These are phyloP conservation scores for Tachycineta bicolor DNA, from an alignment of 2,113 vertebrate species.

Conservation along the genomic window DNA sequence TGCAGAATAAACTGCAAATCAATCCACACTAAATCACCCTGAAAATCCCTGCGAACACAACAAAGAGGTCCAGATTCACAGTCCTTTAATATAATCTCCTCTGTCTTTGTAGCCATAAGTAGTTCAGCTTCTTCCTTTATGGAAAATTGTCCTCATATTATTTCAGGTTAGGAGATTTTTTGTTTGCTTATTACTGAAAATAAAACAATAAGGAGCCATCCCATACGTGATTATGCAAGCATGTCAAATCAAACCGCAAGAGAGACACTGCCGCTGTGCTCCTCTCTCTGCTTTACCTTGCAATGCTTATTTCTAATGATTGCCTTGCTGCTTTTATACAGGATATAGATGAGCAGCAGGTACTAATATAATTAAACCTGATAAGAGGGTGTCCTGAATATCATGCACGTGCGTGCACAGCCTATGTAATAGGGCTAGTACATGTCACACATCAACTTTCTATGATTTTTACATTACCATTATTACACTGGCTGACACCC, in stretches of 20 bases:
- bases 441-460: conserved; percentile 27
- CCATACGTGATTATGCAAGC: not conserved
- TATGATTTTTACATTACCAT: conserved; percentile 42
- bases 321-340: conserved; percentile 42
- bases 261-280: not conserved
- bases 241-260: not conserved
- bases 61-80: conserved; percentile 64
- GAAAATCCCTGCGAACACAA: conserved; percentile 74
- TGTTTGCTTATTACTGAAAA: conserved; percentile 5
- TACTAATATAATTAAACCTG: conserved; percentile 61
- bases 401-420: conserved; percentile 7
- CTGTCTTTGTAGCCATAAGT: conserved; percentile 35
- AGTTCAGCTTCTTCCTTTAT: conserved; percentile 37
- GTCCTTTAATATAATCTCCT: conserved; percentile 52
- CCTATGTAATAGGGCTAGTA: not conserved
- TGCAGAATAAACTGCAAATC: conserved; percentile 81
- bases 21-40: conserved; percentile 81
- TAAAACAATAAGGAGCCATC: not conserved
- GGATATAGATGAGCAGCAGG: conserved; percentile 41
- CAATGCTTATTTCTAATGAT: conserved; percentile 10
- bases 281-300: not conserved
- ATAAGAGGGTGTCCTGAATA: conserved; percentile 50
- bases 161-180: not conserved
- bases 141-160: conserved; percentile 18
- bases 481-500: conserved; percentile 11